Evolutionary conservation across 30 jellyfish, hydroid and myxozoan genomes (phyloP), one percentile per base, ranked within the genome.

Genomic region (Catostylus mosaicus): DNA sequence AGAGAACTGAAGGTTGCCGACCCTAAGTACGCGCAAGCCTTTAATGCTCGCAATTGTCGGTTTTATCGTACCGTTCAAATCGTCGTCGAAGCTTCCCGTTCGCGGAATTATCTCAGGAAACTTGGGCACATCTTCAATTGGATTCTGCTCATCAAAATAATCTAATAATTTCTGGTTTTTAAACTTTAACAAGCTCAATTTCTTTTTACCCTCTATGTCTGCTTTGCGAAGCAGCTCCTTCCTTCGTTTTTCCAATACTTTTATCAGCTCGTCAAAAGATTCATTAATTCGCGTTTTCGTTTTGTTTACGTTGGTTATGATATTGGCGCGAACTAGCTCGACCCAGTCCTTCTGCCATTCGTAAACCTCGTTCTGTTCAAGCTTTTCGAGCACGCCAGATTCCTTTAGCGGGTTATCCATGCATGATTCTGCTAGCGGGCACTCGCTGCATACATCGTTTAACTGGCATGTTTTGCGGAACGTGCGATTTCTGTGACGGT

Each of bases 341-440:
- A 82, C 86, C 92, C 92, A 82, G 86, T 82, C 92, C 92, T 70
- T 70, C 57, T 82, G 92, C 92, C 92, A 82, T 29, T 82, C 92
- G 36, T 45, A 82, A 32, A 82, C 89, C 43, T 82, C 92, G 63
- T 60, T 82, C 26, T 52, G 59, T 16, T 60, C 79, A 1, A 43
- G 43, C 22, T 67, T 69, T 54, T 82, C 92, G 47, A 82, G 67
- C 40, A 70, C 4, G 24, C 92, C 92, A n/a, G 68, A 11, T 20
- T 27, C 59, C 40, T 82, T 74, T 48, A 82, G 30, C 22, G 92
- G 80, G 30, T 71, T 57, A 73, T 82, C 92, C 16, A 82, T 37
- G 31, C 92, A 82, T 7, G 56, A 10, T 22, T 59, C 92, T n/a
- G 66, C 78, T 16, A 82, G 40, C 2, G 92, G 92, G 76, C 92